These are phyloP conservation scores for Holocentrus rufus DNA, from an alignment of 2,797 vertebrate genomes.

Conservation along the genomic window DNA sequence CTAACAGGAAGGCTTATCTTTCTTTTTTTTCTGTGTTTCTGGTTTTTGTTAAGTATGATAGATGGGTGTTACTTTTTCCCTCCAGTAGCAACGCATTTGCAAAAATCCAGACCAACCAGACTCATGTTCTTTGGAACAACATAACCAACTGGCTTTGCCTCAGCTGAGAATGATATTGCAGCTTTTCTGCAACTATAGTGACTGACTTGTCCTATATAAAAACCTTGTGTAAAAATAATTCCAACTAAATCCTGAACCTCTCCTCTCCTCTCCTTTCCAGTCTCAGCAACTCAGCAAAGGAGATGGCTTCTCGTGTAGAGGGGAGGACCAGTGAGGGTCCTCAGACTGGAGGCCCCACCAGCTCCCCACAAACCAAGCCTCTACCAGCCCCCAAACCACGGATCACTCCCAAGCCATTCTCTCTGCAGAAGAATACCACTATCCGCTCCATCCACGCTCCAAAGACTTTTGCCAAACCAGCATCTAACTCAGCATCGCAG, in stretches of 20 bases:
- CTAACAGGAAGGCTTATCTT: not conserved
- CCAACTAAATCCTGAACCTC: not conserved
- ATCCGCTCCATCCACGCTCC: slow-evolving; percentile 73
- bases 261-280: not conserved
- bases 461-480: slow-evolving; percentile 19
- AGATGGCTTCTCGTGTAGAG: slow-evolving; percentile 69
- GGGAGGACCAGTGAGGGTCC: slow-evolving; percentile 58
- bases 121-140: slow-evolving; percentile 24
- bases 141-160: slow-evolving; percentile 20
- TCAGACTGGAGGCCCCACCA: slow-evolving; percentile 17
- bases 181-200: slow-evolving; percentile 18
- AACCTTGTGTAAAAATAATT: slow-evolving; percentile 5
- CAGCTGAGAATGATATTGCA: not conserved
- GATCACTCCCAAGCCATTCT: slow-evolving; percentile 88
- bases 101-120: slow-evolving; percentile 68
- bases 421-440: slow-evolving; percentile 74
- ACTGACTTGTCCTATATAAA: slow-evolving; percentile 28
- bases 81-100: slow-evolving; percentile 5
- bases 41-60: slow-evolving; percentile 33
- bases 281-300: slow-evolving; percentile 48
- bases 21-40: slow-evolving; percentile 12
- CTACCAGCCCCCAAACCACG: slow-evolving; percentile 75
- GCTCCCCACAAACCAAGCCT: slow-evolving; percentile 64
- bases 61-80: slow-evolving; percentile 35
- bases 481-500: slow-evolving; percentile 18